Evolutionary conservation across 2,888 invertebrate genomes (phyloP).

Genomic region (Prosapia bicincta): DNA sequence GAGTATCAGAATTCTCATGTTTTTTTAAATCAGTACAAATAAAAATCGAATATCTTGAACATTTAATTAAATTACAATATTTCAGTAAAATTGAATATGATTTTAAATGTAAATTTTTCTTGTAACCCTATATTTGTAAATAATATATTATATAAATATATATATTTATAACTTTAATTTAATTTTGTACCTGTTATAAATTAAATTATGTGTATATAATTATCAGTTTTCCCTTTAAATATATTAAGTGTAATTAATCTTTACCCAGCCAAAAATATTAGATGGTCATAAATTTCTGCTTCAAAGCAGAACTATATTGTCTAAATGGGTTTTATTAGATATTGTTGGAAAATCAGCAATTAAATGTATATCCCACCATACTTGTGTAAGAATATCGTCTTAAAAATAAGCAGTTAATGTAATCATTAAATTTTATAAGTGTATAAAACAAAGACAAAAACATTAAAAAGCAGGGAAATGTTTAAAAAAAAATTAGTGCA

Average conservation of each 20-base stretch:
- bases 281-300: background rate
- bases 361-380: background rate
- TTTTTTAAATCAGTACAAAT: too few species aligned
- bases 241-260: background rate
- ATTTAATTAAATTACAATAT: too few species aligned
- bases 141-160: background rate
- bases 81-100: too few species aligned
- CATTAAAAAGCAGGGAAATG: background rate
- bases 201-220: background rate
- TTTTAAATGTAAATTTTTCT: background rate
- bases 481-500: background rate
- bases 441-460: background rate
- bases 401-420: background rate
- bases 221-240: background rate
- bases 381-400: background rate
- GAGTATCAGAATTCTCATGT: too few species aligned
- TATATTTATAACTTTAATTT: background rate
- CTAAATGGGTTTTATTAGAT: background rate
- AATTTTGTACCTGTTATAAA: constrained; percentile 2
- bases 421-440: background rate
- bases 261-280: background rate
- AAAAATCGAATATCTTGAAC: too few species aligned
- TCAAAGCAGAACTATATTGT: background rate
- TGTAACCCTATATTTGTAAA: background rate
- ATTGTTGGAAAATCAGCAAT: background rate